Evolutionary conservation across 1,140 invertebrate genomes (phyloP), one percentile per base, ranked within the genome.

Genomic region (Drosophila nigrodunni): DNA sequence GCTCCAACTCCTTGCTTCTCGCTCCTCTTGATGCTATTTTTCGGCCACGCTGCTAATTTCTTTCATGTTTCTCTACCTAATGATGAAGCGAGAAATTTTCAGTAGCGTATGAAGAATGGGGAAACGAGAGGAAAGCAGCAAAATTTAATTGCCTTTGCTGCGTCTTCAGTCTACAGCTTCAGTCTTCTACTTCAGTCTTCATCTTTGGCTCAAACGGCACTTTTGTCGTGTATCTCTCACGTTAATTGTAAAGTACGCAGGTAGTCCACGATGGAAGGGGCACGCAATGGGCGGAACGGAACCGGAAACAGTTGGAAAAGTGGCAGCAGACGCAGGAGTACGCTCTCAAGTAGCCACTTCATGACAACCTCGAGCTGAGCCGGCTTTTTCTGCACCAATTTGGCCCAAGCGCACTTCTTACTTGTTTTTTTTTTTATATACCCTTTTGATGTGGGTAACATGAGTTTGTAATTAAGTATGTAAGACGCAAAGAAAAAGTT

Each of bases 41-140:
- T 80, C 66, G 83, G 80, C 69, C 80, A 89, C 74, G 83, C 80
- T 74, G 80, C 80, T 88, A 88, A 88, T 88, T 88, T 88, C 83
- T 89, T 88, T 88, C 80, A 88, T 88, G 80, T 89, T 86, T 60
- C 52, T 58, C 61, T 47, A 54, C 9, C 35, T 44, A 57, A 57
- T 41, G 37, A 57, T 57, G 44, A 55, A 46, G 37, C 21, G 25
- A 39, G 47, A 30, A 30, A 30, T 30, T 30, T 30, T 5, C 25
- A n/a, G 18, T 13, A 6, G 41, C 15, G 15, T 15, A 15, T 3
- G 41, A 5, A n/a, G 5, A 13, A n/a, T n/a, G n/a, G n/a, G 41
- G 25, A 30, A 30, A 30, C 6, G 25, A 30, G 25, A 30, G 25
- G 25, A 30, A 30, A 34, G 39, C 35, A 30, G 18, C 18, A 13